A percentile compares a stretch with the other conserved stretches of the same genome.
phyloP scores from a whole-genome alignment of 2,888 invertebrate genomes.

The Euclidia mi region DNA sequence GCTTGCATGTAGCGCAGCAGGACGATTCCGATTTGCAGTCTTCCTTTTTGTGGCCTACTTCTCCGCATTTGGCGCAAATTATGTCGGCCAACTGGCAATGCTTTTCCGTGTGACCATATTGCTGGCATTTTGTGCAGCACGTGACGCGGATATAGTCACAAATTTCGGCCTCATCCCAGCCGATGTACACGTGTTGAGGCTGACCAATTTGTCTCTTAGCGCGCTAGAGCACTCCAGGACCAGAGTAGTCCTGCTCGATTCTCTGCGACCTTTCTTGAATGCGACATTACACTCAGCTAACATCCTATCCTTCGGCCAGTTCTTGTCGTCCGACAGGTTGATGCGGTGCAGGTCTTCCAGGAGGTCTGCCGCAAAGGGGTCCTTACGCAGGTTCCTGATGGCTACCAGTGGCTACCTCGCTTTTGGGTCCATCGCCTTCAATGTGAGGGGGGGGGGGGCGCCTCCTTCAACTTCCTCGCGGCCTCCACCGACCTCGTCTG shows the following conservation, averaged over 20 bases:
- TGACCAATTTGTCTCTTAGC: constrained; percentile 15
- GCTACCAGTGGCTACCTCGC: constrained; percentile 16
- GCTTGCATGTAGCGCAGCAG: no score
- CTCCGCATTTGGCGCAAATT: constrained; percentile 46
- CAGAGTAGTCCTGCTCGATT: no score
- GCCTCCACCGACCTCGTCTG: constrained; percentile 16
- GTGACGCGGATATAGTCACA: constrained; percentile 31
- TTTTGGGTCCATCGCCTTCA: constrained; percentile 16
- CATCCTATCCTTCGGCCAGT: neutral
- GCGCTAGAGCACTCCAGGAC: neutral
- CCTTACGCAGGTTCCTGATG: neutral
- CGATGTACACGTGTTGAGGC: no score
- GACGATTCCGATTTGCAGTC: no score
- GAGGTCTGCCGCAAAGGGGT: neutral
- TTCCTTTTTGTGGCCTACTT: constrained; percentile 3
- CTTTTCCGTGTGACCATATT: constrained; percentile 58
- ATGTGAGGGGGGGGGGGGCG: constrained; percentile 13
- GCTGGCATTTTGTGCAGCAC: constrained; percentile 55
- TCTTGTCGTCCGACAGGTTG: constrained; percentile 20
- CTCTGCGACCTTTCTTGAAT: no score
- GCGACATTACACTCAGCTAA: neutral
- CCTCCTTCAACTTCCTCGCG: constrained; percentile 7
- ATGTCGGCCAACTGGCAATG: constrained; percentile 28
- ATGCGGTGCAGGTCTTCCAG: neutral
- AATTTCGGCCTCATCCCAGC: no score